Evolutionary conservation across 1,140 invertebrate species (phyloP), one percentile per base, ranked within the genome.

Genomic region (Eubasilissa regina): DNA sequence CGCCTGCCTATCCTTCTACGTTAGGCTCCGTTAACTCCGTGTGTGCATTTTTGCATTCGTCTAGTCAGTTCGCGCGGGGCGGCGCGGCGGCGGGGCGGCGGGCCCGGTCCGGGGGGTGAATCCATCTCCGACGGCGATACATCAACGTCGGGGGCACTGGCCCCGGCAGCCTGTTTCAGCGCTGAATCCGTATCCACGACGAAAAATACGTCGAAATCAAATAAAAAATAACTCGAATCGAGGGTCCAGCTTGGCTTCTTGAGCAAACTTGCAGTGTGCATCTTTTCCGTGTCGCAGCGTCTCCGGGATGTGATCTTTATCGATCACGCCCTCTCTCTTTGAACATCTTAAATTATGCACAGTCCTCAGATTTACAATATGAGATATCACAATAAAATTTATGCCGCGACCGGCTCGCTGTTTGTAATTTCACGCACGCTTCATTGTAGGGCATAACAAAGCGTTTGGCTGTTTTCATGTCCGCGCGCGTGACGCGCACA

Each of bases 31-130:
- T 58, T 58, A 19, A 19, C 17, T 15, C 25, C 11, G 55, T 58
- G 53, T 56, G 55, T 58, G 55, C 60, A 64, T 64, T 64, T 64
- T 64, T 64, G 60, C 60, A 64, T 64, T 58, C 55, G 15, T 9
- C 19, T 7, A 19, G 60, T n/a, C 60, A 6, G 35, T 21, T 58
- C 7, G 6, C 21, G 11, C 55, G 10, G 53, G 15, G 53, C 53
- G 7, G n/a, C n/a, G n/a, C n/a, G 15, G 53, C 13, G 53, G 53
- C 13, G 53, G 53, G 15, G 53, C 8, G 51, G 6, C 4, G n/a
- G 53, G 53, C 15, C 0, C 13, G 53, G 53, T 9, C 15, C 8
- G 25, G 60, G 60, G 58, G 25, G 15, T 15, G 21, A 60, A 35
- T 35, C 58, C 25, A 19, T 35, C 58, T 62, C 21, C 21, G 58